phyloP scores from a whole-genome alignment of 2,113 vertebrate species.

The Psephotus haematonotus region DNA sequence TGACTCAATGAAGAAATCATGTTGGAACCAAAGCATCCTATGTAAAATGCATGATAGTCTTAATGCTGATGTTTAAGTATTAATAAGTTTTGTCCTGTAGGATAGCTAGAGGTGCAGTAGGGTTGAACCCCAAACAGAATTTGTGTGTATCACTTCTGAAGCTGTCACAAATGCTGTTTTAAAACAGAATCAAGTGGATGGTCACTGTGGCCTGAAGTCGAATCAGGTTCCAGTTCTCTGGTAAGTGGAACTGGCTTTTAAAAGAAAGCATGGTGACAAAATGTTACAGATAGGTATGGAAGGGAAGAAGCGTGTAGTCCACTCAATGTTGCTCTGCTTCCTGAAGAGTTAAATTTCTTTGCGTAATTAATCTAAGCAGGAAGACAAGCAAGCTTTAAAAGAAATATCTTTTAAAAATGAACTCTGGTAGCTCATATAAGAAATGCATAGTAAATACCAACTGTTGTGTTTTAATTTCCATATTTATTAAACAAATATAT shows the following conservation, averaged over 20 bases:
- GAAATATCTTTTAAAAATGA: background rate
- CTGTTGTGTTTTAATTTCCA: background rate
- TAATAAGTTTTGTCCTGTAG: conserved; percentile 58
- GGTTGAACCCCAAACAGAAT: conserved; percentile 12
- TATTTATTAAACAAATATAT: conserved; percentile 18
- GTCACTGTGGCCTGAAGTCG: background rate
- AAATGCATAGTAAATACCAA: background rate
- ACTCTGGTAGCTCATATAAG: background rate
- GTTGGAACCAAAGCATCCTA: conserved; percentile 58
- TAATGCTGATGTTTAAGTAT: conserved; percentile 76
- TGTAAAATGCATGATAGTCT: conserved; percentile 77
- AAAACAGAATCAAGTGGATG: background rate
- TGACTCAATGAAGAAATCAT: conserved; percentile 61
- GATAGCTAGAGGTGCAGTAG: conserved; percentile 28
- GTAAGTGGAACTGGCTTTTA: background rate
- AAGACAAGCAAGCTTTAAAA: background rate
- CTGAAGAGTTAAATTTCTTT: background rate
- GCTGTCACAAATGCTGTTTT: conserved; percentile 44
- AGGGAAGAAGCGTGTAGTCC: background rate
- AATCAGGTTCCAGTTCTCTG: background rate
- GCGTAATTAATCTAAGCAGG: background rate
- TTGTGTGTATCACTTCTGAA: conserved; percentile 42
- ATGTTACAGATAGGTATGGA: background rate
- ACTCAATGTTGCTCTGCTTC: background rate
- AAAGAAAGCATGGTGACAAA: background rate